Evolutionary conservation across 2,797 vertebrate species (phyloP).

Genomic region (Crypturellus tataupa): DNA sequence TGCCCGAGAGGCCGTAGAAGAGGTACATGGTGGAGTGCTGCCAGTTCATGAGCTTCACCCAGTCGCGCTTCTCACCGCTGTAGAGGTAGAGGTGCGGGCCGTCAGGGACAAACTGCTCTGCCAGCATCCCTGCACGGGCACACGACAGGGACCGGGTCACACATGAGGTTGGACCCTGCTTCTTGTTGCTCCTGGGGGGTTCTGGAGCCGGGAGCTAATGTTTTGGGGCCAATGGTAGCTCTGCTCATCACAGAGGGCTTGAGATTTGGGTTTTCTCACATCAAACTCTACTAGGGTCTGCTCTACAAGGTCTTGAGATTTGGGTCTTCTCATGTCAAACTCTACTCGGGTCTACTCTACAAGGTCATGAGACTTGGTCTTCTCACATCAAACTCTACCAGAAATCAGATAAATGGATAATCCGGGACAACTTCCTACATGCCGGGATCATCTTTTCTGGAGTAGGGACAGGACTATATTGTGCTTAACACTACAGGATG

Average conservation of each 20-base stretch:
- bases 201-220: not conserved
- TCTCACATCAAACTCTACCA: not conserved
- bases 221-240: not conserved
- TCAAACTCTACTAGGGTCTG: not conserved
- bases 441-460: accelerated
- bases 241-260: not conserved
- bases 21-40: constrained; percentile 98
- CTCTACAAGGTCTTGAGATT: no score
- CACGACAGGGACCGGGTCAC: not conserved
- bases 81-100: constrained; percentile 92
- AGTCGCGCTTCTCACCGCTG: constrained; percentile 50
- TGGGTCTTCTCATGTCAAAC: not conserved
- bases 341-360: not conserved
- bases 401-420: not conserved
- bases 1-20: constrained; percentile 90
- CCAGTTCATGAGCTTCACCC: constrained; percentile 99
- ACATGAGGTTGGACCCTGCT: accelerated
- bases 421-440: not conserved
- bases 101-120: constrained; percentile 94
- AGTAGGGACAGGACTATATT: not conserved
- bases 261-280: not conserved
- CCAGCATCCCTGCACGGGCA: constrained; percentile 89
- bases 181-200: accelerated
- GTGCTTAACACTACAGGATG: not conserved
- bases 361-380: not conserved